Conservation (phyloP, 2,113 vertebrate genomes). For the Hydrolagus affinis region DNA sequence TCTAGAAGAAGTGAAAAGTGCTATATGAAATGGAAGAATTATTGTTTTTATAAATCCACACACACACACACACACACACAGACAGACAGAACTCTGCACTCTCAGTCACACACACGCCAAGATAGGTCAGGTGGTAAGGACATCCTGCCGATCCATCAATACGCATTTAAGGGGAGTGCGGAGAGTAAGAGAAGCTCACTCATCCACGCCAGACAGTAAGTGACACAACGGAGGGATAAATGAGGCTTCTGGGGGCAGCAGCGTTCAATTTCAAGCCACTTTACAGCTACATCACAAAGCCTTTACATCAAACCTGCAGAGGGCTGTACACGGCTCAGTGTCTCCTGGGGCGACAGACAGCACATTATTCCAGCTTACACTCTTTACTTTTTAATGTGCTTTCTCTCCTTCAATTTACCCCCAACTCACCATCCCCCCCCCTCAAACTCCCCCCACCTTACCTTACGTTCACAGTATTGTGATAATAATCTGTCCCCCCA, state of each 20-base stretch:
- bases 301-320: not conserved
- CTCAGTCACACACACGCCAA: no score
- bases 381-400: no score
- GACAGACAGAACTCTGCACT: not conserved
- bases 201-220: not conserved
- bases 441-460: no score
- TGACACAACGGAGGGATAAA: not conserved
- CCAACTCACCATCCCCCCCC: no score
- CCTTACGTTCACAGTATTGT: no score
- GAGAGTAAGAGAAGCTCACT: not conserved
- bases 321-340: not conserved
- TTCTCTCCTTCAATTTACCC: no score
- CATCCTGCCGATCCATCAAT: constrained; percentile 13
- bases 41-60: no score
- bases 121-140: not conserved
- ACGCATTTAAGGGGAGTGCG: constrained; percentile 13
- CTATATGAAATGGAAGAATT: no score
- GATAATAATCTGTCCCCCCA: no score
- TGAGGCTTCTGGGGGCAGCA: not conserved
- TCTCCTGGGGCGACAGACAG: not conserved
- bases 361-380: no score
- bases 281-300: constrained; percentile 1
- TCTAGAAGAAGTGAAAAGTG: no score
- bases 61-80: no score
- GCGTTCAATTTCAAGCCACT: constrained; percentile 17